Conservation (phyloP, 2,888 invertebrate genomes). For the Clostera curtula region DNA sequence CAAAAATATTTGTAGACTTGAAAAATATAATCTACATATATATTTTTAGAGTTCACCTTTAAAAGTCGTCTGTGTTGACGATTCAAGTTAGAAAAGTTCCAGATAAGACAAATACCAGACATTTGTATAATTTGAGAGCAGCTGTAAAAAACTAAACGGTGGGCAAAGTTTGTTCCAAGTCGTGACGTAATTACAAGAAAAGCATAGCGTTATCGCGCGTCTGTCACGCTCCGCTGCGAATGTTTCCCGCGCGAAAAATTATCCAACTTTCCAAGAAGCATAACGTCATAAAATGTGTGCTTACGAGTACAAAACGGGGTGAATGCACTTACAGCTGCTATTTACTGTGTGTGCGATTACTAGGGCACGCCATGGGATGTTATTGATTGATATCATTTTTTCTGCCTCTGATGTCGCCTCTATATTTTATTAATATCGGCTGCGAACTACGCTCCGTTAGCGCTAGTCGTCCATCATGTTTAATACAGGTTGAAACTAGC, state of each 20-base stretch:
- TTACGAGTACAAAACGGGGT: slow-evolving; percentile 25
- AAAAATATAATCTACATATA: too few relatives aligned
- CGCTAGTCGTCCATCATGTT: slow-evolving; percentile 45
- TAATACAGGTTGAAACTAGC: slow-evolving; percentile 28
- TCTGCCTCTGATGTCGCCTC: slow-evolving; percentile 22
- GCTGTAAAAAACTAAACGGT: slow-evolving; percentile 27
- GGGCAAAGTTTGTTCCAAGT: slow-evolving; percentile 29
- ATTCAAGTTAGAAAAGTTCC: too few relatives aligned
- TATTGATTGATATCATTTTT: slow-evolving; percentile 55
- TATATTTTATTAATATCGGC: slow-evolving; percentile 19
- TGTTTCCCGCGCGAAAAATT: slow-evolving; percentile 49
- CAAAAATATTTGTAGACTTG: too few relatives aligned
- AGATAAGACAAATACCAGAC: too few relatives aligned
- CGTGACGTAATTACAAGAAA: slow-evolving; percentile 39
- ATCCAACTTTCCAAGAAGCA: slow-evolving; percentile 39
- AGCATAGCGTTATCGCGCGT: slow-evolving; percentile 44
- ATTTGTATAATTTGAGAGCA: too few relatives aligned
- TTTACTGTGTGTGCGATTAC: slow-evolving; percentile 31
- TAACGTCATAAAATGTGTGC: slow-evolving; percentile 35
- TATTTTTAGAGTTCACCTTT: too few relatives aligned
- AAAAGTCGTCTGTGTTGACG: too few relatives aligned
- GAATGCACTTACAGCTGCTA: slow-evolving; percentile 34
- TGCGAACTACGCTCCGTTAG: slow-evolving; percentile 23
- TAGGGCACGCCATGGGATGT: slow-evolving; percentile 34
- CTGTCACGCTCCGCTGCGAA: slow-evolving; percentile 43